These are phyloP conservation scores for Lycorma delicatula DNA, from an alignment of 1,140 invertebrate genomes.

Conservation along the genomic window DNA sequence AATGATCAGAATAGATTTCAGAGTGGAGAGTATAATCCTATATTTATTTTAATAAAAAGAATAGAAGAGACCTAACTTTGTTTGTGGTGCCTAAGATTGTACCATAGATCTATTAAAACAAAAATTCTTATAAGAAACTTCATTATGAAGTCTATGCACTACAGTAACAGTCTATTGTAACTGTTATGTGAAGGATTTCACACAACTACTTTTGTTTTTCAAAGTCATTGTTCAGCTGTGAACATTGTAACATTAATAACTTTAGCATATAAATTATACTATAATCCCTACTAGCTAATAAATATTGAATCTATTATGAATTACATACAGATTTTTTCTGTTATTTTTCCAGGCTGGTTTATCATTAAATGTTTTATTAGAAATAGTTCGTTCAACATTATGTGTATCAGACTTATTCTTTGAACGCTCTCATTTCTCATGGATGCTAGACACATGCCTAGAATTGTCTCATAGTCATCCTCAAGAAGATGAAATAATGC, in stretches of 20 bases:
- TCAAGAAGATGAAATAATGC: constrained; percentile 59
- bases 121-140: no score
- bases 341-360: constrained; percentile 22
- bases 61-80: no score
- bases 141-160: no score
- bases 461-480: constrained; percentile 53
- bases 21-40: no score
- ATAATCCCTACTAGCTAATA: no score
- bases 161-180: no score
- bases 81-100: no score
- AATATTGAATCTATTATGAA: neutral
- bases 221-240: neutral
- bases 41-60: no score
- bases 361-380: constrained; percentile 34
- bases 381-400: constrained; percentile 54
- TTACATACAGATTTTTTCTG: constrained; percentile 5
- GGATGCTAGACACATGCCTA: constrained; percentile 60
- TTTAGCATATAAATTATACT: neutral
- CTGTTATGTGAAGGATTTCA: no score
- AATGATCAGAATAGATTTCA: no score
- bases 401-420: constrained; percentile 62
- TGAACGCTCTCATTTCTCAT: constrained; percentile 57
- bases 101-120: no score
- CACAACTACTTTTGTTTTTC: no score
- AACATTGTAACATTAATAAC: neutral